Percentiles rank a stretch among this genome's conserved stretches.
These are phyloP conservation scores for Cataglyphis hispanica DNA, from an alignment of 1,140 invertebrate species.

Conservation along the genomic window DNA sequence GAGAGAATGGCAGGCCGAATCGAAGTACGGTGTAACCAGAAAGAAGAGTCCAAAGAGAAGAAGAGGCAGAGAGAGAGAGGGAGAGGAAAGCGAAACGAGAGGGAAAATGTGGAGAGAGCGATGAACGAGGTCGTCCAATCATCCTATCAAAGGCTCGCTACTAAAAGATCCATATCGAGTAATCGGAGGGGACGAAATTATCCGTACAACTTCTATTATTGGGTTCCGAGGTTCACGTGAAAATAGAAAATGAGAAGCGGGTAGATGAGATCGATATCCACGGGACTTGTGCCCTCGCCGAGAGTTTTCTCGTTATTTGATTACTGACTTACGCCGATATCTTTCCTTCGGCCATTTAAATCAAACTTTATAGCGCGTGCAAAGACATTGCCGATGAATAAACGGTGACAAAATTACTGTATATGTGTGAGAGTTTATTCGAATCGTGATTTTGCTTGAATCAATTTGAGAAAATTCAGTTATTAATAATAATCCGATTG, in stretches of 20 bases:
- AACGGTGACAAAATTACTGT: background rate
- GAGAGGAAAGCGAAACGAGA: conserved; percentile 43
- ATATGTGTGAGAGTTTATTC: no score
- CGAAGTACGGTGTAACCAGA: conserved; percentile 35
- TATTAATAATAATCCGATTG: background rate
- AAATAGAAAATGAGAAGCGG: conserved; percentile 77
- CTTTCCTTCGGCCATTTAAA: conserved; percentile 38
- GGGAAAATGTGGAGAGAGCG: conserved; percentile 59
- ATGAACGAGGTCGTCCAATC: conserved; percentile 77
- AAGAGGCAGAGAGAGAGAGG: conserved; percentile 59
- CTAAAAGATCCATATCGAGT: conserved; percentile 83
- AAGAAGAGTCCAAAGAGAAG: conserved; percentile 44
- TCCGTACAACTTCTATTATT: conserved; percentile 81
- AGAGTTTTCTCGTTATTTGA: conserved; percentile 72
- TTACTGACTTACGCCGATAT: conserved; percentile 71
- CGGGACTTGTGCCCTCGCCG: background rate
- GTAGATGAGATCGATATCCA: conserved; percentile 72
- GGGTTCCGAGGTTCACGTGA: conserved; percentile 76
- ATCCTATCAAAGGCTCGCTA: conserved; percentile 80
- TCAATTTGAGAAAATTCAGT: background rate
- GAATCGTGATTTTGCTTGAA: background rate
- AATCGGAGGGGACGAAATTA: conserved; percentile 81
- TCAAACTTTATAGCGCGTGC: conserved; percentile 10
- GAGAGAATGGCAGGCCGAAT: conserved; percentile 59
- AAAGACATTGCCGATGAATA: conserved; percentile 5